Evolutionary conservation across 1,140 invertebrate genomes (phyloP), one percentile per base, ranked within the genome.

Genomic region (Drosophila novamexicana): DNA sequence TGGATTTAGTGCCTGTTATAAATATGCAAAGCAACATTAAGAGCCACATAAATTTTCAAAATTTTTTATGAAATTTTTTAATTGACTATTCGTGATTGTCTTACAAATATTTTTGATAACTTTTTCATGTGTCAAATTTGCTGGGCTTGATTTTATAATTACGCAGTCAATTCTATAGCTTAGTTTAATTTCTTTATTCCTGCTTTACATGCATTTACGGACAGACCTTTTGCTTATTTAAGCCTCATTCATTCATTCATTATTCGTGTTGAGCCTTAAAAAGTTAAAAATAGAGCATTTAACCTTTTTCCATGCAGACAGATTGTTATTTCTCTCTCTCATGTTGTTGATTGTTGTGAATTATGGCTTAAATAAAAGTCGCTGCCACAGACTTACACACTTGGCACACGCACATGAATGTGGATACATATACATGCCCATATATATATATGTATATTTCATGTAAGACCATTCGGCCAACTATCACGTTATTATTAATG

Each of bases 401-500:
- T 34, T 36, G 50, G 44, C 37, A 66, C 42, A 16, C 40, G 50
- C 42, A 64, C 47, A 70, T 52, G 42, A 18, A 50, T 44, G 40
- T 8, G 62, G 14, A 45, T 47, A 39, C n/a, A 36, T 14, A 36
- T 14, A 6, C 22, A 7, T 22, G 22, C 22, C 22, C 22, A 22
- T 22, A 22, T 22, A 57, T 75, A 54, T 16, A 61, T 44, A 18
- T 36, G 45, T 64, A 32, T 54, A 54, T 69, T 54, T 66, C 45
- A 36, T 70, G 61, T 50, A 54, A 59, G 61, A 59, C 45, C 79
- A 52, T 63, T 66, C 22, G 62, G 57, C 57, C 73, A 83, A 86
- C 83, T 86, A 86, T 86, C 83, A 77, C 83, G 77, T 88, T 89
- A 80, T 88, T 88, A 88, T 89, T 89, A 88, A 89, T 88, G 83